Base-by-base conservation (phyloP, 2,888 invertebrate genomes). In the Amiota minor region DNA sequence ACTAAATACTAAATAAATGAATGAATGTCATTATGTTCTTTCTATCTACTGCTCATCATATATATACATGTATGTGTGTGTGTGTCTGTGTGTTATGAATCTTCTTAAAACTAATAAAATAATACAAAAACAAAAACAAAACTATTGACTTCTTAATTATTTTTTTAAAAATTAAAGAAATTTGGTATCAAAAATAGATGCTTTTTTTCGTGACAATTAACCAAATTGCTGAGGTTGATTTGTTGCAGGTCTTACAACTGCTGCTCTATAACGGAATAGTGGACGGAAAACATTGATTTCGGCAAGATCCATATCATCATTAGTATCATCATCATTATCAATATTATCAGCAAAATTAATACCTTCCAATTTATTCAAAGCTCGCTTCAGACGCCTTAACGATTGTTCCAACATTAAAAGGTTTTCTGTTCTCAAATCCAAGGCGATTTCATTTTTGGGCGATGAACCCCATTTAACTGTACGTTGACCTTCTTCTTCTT, bases 261-360 rank as follows among this genome's bases (percentile, higher is more conserved):
- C 83, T 3, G 85, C 83, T 6, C 89, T 86, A 78, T 89, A 89
- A 3, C 88, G 87, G 73, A 89, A 89, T 0, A 89, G 77, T 14
- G 89, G 89, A 3, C 89, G 83, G 76, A 89, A 89, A 0, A 89
- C 80, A 76, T 89, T 89, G 0, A 89, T 82, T 76, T 89, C 89
- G 0, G 89, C 88, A 45, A 89, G 68, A 70, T 89, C 88, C 86
- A 89, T 76, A 72, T 89, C 87, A 73, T 86, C 86, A 23, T 3
- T 76, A 72, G 89, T 86, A 73, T 86, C 86, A 23, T 3, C 23
- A 1, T 73, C 80, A 10, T 78, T 78, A 47, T 78, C 77, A 18
- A 84, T 85, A 16, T 81, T 80, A 71, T 83, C 83, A 1, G 73
- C 80, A 53, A 81, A 71, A 35, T 81, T 77, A 9, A 72, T 72